Evolutionary conservation across 2,797 vertebrate genomes (phyloP).

Genomic region (Mycteria americana): DNA sequence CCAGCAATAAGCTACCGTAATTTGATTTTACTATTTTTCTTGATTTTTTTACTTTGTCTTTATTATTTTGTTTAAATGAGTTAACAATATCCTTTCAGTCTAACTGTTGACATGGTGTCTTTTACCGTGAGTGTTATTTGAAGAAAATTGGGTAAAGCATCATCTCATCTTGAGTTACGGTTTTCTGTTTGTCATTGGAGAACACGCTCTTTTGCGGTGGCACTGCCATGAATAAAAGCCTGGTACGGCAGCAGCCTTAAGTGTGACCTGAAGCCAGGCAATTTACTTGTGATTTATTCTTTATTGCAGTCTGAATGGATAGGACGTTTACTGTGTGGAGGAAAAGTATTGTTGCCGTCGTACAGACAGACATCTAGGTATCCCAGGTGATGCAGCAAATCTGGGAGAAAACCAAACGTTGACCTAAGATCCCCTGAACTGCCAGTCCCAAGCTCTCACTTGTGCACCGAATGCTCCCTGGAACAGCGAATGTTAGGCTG

Average conservation of each 20-base stretch:
- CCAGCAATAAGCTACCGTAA: background rate
- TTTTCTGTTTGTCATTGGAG: background rate
- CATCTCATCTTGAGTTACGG: background rate
- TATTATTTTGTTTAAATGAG: background rate
- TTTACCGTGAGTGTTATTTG: background rate
- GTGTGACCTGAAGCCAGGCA: background rate
- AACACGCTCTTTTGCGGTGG: background rate
- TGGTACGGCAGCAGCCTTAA: background rate
- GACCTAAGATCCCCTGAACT: background rate
- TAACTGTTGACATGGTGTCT: background rate
- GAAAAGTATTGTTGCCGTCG: background rate
- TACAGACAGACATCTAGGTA: background rate
- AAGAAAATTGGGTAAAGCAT: slow-evolving; percentile 1
- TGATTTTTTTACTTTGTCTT: background rate
- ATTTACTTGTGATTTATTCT: background rate
- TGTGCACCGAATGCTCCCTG: background rate
- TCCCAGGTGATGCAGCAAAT: background rate
- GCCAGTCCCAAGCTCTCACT: background rate
- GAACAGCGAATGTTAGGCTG: background rate
- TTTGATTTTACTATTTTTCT: background rate
- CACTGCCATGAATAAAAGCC: background rate
- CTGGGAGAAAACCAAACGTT: background rate
- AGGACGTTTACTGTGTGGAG: background rate
- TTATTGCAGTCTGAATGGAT: background rate
- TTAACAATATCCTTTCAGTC: background rate